Base-by-base conservation (phyloP, 2,888 invertebrate genomes). In the Gryllus longicercus region DNA sequence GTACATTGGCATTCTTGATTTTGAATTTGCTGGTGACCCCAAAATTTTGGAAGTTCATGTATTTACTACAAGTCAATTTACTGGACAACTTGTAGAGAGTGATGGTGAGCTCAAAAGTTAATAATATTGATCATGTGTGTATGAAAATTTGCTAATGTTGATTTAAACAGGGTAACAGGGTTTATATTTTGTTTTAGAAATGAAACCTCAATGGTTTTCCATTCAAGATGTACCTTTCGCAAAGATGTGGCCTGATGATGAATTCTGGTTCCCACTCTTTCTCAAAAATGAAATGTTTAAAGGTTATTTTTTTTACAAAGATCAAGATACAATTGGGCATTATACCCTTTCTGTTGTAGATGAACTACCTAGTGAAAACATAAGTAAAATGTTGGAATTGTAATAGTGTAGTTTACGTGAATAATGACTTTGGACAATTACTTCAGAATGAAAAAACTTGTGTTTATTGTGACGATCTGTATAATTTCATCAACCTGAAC, bases 241-340 rank as follows among this genome's bases (percentile, higher is more conserved):
- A 12, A 85, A 91, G 74, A 94, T 94, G 94, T 94, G 94, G 93
- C 90, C 89, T 8, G 94, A 94, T 86, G 92, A 93, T 84, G 86
- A 85, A 79, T 83, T 88, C 63, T 94, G 94, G 94, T 91, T 92
- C 83, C 92, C 93, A 0, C 87, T 89, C 21, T 88, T 93, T 87
- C 85, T 93, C 10, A 87, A 88, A 82, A 89, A 89, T 14, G 88
- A 89, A 82, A 88, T 88, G 78, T 92, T 94, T 84, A 88, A 88
- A 84, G 93, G 90, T 2, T 88, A 87, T 83, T 92, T 93, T 84
- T 88, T 90, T 81, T 93, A 91, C 84, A 85, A 89, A 84, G 91
- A 91, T 0, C 86, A 87, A 83, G 88, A 89, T 80, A 88, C 86
- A 51, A 90, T 91, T 81, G 83, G 89, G 23, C 84, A 87, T 51